Conservation (phyloP, 2,113 vertebrate genomes). For the Hippocampus mohnikei region DNA sequence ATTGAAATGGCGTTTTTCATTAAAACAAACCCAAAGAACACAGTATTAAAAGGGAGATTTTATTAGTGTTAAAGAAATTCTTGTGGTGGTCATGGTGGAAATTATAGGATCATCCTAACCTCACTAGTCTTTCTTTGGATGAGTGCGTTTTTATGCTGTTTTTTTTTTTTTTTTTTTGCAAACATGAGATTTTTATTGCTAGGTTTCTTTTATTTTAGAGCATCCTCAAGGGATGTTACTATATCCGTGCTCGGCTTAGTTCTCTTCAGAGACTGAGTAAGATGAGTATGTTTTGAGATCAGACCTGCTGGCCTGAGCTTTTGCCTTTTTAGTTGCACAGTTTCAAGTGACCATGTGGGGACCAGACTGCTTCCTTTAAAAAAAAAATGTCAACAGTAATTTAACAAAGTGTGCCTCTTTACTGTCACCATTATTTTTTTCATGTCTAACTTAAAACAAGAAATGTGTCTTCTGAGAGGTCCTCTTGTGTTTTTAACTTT, state of each 20-base stretch:
- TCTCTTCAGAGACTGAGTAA: conserved; percentile 12
- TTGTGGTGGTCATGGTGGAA: conserved; percentile 34
- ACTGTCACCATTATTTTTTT: background rate
- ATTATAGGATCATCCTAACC: conserved; percentile 39
- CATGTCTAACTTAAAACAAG: conserved; percentile 1
- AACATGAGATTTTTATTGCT: conserved; percentile 46
- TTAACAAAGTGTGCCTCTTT: conserved; percentile 19
- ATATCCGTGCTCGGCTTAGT: background rate
- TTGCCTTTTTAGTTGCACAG: conserved; percentile 65
- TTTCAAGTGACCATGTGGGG: conserved; percentile 45
- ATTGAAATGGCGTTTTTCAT: conserved; percentile 30
- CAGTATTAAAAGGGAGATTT: background rate
- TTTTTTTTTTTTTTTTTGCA: conserved; percentile 20
- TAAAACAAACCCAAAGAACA: background rate
- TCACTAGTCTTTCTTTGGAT: conserved; percentile 33
- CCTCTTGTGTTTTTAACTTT: background rate
- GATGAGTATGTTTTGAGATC: conserved; percentile 19
- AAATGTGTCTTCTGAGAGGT: background rate
- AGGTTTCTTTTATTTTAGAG: conserved; percentile 25
- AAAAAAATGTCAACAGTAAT: background rate
- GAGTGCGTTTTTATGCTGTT: conserved; percentile 35
- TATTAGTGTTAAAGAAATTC: conserved; percentile 39
- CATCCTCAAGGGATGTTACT: conserved; percentile 36
- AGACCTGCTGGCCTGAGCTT: conserved; percentile 51
- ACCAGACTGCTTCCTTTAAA: conserved; percentile 20